Conservation (phyloP, 2,797 vertebrate genomes). For the Oophaga sylvatica region DNA sequence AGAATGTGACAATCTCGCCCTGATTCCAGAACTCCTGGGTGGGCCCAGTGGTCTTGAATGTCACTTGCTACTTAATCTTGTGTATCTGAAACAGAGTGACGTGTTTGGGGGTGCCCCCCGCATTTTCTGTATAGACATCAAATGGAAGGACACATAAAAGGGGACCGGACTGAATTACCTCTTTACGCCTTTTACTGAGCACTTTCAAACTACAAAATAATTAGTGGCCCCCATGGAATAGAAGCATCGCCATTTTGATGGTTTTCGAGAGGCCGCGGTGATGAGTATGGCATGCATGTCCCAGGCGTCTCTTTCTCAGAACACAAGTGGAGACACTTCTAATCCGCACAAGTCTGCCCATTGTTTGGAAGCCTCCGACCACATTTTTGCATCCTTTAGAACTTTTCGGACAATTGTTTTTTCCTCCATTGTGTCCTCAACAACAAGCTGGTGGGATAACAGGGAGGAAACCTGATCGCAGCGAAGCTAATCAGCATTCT, state of each 20-base stretch:
- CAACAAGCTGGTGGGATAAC: conserved; percentile 30
- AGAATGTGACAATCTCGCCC: conserved; percentile 95
- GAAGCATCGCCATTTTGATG: conserved; percentile 62
- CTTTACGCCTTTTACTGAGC: conserved; percentile 76
- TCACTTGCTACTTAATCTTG: conserved; percentile 99
- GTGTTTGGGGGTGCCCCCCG: conserved; percentile 78
- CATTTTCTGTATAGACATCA: conserved; percentile 83
- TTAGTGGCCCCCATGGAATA: conserved; percentile 71
- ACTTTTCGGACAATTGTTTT: conserved; percentile 36
- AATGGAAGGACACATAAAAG: conserved; percentile 82
- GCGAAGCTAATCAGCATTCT: not conserved
- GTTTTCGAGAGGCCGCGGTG: conserved; percentile 62
- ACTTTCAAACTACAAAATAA: conserved; percentile 78
- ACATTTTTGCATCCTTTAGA: conserved; percentile 56
- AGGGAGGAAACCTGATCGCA: conserved; percentile 6
- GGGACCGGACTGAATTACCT: conserved; percentile 76
- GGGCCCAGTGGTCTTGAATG: conserved; percentile 98
- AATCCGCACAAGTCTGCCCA: conserved; percentile 52
- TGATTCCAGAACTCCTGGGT: conserved; percentile 93
- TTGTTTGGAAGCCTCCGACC: conserved; percentile 44
- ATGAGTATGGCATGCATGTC: conserved; percentile 63
- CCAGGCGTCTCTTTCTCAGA: conserved; percentile 59
- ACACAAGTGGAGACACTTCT: conserved; percentile 63
- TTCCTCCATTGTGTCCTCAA: conserved; percentile 36
- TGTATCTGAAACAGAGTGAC: conserved; percentile 94